Evolutionary conservation across 2,888 invertebrate genomes (phyloP).

Genomic region (Cantharis lateralis): DNA sequence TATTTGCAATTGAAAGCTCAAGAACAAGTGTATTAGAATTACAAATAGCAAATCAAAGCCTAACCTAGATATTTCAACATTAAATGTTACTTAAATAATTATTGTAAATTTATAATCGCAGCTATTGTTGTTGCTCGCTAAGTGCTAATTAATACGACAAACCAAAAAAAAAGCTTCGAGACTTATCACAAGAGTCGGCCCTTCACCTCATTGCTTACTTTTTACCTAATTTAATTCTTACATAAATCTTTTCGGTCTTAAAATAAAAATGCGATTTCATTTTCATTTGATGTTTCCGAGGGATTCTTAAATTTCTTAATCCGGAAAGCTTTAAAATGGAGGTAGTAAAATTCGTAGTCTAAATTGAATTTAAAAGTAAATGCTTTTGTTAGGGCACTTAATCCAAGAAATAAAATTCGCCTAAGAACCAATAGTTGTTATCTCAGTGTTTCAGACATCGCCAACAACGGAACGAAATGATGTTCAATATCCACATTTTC

Average conservation of each 20-base stretch:
- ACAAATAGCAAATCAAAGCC: constrained; percentile 7
- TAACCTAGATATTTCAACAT: constrained; percentile 15
- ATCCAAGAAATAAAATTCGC: neutral
- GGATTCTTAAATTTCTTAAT: neutral
- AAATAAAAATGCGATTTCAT: neutral
- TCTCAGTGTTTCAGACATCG: neutral
- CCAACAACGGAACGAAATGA: neutral
- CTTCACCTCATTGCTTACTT: neutral
- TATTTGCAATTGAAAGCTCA: neutral
- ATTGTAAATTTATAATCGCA: constrained; percentile 16
- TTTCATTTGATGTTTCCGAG: neutral
- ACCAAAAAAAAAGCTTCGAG: neutral
- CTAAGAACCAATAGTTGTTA: neutral
- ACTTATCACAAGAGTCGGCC: neutral
- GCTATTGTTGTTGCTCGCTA: neutral
- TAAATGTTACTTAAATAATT: constrained; percentile 10
- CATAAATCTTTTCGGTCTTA: neutral
- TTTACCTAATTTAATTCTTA: neutral
- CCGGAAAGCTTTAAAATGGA: neutral
- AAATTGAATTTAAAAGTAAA: neutral
- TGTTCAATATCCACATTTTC: neutral
- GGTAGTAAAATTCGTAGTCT: neutral
- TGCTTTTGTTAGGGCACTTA: neutral
- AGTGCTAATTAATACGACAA: neutral
- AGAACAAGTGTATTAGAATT: constrained; percentile 8